phyloP scores from a whole-genome alignment of 2,888 invertebrate species.

The Dyspetes luteomarginatus region DNA sequence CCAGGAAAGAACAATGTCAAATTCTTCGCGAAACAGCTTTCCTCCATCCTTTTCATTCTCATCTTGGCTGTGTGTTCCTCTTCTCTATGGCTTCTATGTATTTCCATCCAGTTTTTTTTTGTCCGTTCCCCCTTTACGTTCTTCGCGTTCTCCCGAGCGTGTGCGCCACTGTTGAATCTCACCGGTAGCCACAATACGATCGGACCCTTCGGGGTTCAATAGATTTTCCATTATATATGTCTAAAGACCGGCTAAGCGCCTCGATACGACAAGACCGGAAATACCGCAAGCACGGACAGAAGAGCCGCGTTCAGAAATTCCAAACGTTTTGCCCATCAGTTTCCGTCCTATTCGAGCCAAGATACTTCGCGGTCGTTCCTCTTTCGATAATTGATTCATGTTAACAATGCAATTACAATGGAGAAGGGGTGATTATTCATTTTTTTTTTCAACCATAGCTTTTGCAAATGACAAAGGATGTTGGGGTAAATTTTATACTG shows the following conservation, averaged over 20 bases:
- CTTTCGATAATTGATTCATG: conserved; percentile 46
- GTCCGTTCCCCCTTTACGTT: conserved; percentile 37
- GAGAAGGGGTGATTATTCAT: background rate
- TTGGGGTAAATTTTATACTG: background rate
- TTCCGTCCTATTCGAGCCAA: background rate
- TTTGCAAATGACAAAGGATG: background rate
- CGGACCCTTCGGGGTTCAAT: conserved; percentile 33
- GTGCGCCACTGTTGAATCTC: conserved; percentile 33
- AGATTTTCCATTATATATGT: conserved; percentile 59
- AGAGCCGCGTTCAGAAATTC: conserved; percentile 31
- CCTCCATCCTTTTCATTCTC: background rate
- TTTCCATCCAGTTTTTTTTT: conserved; percentile 26
- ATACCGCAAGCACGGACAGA: conserved; percentile 44
- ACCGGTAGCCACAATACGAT: conserved; percentile 43
- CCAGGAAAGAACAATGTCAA: conserved; percentile 64
- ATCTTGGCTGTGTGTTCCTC: no score
- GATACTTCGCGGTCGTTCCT: conserved; percentile 4
- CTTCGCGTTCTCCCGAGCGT: conserved; percentile 55
- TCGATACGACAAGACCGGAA: conserved; percentile 56
- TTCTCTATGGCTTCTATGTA: no score
- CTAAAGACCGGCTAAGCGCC: conserved; percentile 20
- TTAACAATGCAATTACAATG: conserved; percentile 53
- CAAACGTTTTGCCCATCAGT: conserved; percentile 32
- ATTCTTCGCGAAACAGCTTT: conserved; percentile 58
- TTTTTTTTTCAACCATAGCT: background rate